Conservation (phyloP, 2,113 vertebrate species). For the Accipiter cooperii region DNA sequence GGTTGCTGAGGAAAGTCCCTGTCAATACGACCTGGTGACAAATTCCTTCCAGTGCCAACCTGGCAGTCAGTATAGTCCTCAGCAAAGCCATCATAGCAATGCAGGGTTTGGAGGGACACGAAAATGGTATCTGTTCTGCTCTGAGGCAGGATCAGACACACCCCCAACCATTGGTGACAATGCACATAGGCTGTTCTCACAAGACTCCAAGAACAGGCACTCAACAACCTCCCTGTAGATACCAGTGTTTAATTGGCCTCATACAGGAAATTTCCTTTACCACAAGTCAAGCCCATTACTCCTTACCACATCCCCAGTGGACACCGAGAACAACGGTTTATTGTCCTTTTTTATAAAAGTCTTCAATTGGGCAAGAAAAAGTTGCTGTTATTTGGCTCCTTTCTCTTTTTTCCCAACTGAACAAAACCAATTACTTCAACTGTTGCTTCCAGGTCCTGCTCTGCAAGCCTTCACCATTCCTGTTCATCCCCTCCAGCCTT, state of each 20-base stretch:
- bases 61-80: not conserved
- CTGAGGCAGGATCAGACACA: not conserved
- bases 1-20: not conserved
- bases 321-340: not conserved
- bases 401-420: not conserved
- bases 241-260: not conserved
- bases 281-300: not conserved
- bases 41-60: not conserved
- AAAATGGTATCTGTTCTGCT: not conserved
- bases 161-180: not conserved
- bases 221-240: not conserved
- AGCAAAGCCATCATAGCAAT: not conserved
- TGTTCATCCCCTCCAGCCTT: not conserved
- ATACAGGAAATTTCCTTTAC: not conserved
- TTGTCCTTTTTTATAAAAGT: not conserved
- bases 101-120: not conserved
- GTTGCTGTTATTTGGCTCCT: not conserved
- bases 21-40: not conserved
- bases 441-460: not conserved
- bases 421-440: not conserved
- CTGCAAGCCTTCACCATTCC: not conserved
- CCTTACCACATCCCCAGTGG: not conserved
- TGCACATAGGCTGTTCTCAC: not conserved
- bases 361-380: not conserved
- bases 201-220: not conserved